A percentile compares a stretch with the other conserved stretches of the same genome.
Evolutionary conservation across 2,888 invertebrate species (phyloP).

Genomic region (Synergus gifuensis): DNA sequence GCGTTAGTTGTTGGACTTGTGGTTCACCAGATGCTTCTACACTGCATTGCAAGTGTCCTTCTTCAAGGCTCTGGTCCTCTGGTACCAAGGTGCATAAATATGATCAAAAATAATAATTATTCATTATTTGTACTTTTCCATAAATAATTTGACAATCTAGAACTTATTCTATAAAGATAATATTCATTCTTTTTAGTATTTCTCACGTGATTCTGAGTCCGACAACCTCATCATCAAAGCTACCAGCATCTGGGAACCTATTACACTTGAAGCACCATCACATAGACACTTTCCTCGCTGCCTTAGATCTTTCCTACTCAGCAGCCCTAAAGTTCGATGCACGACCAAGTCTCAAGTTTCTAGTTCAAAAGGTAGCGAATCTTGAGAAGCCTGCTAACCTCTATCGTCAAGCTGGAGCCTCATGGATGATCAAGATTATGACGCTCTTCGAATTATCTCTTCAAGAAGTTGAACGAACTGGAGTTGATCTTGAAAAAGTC

Average conservation of each 20-base stretch:
- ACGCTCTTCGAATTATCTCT: slow-evolving; percentile 92
- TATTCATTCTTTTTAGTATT: slow-evolving; percentile 68
- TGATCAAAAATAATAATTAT: neutral
- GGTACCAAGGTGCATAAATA: slow-evolving; percentile 79
- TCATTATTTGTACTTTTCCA: neutral
- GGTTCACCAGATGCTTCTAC: slow-evolving; percentile 95
- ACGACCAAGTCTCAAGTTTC: slow-evolving; percentile 94
- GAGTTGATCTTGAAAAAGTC: slow-evolving; percentile 69
- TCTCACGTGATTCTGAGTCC: slow-evolving; percentile 76
- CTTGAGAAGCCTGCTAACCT: slow-evolving; percentile 92
- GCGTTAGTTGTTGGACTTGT: slow-evolving; percentile 92
- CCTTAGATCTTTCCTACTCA: slow-evolving; percentile 89
- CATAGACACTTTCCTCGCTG: slow-evolving; percentile 86
- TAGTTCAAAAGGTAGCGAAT: slow-evolving; percentile 95
- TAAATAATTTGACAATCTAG: no score
- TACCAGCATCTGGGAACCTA: slow-evolving; percentile 66
- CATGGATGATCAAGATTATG: slow-evolving; percentile 93
- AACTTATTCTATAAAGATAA: neutral
- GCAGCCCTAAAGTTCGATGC: slow-evolving; percentile 93
- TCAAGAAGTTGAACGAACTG: slow-evolving; percentile 80
- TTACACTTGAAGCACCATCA: slow-evolving; percentile 80
- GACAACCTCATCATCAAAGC: slow-evolving; percentile 60
- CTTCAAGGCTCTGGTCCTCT: slow-evolving; percentile 86
- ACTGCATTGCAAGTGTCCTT: slow-evolving; percentile 92
- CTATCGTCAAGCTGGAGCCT: slow-evolving; percentile 95